Conservation (phyloP, 2,797 vertebrate species). For the Gambusia yucatana region DNA sequence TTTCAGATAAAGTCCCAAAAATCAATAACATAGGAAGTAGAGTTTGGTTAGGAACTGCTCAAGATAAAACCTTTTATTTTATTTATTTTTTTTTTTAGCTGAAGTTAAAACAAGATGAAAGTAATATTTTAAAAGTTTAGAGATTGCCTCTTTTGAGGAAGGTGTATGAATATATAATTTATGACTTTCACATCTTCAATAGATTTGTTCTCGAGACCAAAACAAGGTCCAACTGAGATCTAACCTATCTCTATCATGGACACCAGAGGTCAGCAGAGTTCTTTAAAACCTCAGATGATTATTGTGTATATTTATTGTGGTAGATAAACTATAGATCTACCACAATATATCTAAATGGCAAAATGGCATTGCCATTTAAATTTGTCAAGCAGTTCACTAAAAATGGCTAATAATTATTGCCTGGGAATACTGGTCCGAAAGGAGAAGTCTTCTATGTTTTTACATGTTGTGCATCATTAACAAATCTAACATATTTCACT, state of each 20-base stretch:
- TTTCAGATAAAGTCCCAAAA: not conserved
- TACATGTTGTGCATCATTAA: not conserved
- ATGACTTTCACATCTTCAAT: not conserved
- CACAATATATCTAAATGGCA: too few species aligned
- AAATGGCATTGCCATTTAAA: not conserved
- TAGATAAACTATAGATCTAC: not conserved
- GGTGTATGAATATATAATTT: not conserved
- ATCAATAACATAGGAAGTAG: not conserved
- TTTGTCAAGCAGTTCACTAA: not conserved
- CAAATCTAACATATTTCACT: not conserved
- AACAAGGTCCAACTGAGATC: not conserved
- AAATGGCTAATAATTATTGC: not conserved
- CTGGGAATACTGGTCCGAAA: not conserved
- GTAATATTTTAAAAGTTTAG: not conserved
- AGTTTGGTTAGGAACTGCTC: not conserved
- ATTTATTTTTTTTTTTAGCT: not conserved
- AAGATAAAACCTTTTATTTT: not conserved
- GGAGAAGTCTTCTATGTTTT: not conserved
- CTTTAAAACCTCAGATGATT: not conserved
- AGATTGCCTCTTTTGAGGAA: not conserved
- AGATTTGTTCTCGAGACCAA: not conserved
- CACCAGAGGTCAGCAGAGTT: conserved; percentile 73
- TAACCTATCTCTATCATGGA: conserved; percentile 3
- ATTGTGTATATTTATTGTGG: not conserved
- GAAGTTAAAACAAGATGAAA: not conserved